These are phyloP conservation scores for Hapalemur alaotrensis DNA, from an alignment of 2,797 vertebrate species.

Conservation along the genomic window DNA sequence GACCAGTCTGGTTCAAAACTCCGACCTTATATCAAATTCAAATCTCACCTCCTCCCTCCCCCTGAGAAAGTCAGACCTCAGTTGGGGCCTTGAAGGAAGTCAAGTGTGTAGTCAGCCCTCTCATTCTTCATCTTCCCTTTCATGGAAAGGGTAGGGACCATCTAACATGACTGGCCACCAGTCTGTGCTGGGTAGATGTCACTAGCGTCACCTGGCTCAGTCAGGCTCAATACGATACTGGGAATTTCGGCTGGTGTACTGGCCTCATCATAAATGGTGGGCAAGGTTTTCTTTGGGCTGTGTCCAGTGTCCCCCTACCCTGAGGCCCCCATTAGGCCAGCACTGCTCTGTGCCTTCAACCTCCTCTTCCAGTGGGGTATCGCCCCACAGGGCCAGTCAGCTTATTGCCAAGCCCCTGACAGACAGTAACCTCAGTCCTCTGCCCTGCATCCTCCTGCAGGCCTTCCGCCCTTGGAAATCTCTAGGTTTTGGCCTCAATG, in stretches of 20 bases:
- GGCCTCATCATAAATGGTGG: not conserved
- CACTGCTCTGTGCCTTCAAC: not conserved
- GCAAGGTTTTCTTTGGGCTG: not conserved
- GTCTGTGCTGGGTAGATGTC: not conserved
- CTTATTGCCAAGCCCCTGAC: not conserved
- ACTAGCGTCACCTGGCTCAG: not conserved
- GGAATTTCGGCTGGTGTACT: not conserved
- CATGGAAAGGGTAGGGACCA: accelerated
- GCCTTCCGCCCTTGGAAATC: not conserved
- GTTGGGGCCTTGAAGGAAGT: not conserved
- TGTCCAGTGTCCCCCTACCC: not conserved
- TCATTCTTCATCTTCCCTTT: not conserved
- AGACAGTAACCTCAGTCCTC: not conserved
- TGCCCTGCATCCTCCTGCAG: not conserved
- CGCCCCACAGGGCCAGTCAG: not conserved
- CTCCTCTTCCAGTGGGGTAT: not conserved
- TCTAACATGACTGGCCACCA: not conserved
- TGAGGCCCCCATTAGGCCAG: not conserved
- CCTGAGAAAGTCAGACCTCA: not conserved
- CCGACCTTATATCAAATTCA: not conserved
- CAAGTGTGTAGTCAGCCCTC: not conserved
- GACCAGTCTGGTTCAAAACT: not conserved
- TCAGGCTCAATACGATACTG: not conserved
- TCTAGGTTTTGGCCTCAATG: not conserved
- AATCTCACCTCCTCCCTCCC: not conserved